Evolutionary conservation across 2,113 vertebrate genomes (phyloP).

Genomic region (Aleadryas rufinucha): DNA sequence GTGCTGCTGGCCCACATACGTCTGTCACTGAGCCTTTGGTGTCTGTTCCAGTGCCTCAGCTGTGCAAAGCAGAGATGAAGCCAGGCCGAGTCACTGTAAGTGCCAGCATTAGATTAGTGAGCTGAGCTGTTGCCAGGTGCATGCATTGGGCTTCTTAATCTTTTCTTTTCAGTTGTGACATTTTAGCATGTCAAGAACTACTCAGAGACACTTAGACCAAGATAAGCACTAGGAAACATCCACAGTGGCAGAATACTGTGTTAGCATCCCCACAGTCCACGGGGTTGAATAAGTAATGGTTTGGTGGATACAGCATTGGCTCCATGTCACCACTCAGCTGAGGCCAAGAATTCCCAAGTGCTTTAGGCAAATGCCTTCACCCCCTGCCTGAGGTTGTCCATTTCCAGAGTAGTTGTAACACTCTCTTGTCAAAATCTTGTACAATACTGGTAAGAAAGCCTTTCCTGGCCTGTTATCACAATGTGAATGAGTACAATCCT

Average conservation of each 20-base stretch:
- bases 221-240: background rate
- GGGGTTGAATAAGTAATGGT: background rate
- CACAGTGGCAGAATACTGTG: background rate
- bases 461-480: background rate
- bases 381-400: background rate
- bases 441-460: background rate
- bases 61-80: background rate
- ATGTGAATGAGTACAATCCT: background rate
- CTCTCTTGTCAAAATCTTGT: background rate
- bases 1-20: background rate
- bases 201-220: background rate
- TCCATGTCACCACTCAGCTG: background rate
- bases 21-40: background rate
- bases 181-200: background rate
- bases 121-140: background rate
- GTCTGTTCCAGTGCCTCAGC: background rate
- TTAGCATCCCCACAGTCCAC: background rate
- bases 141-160: background rate
- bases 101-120: background rate
- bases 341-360: background rate
- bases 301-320: background rate
- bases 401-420: background rate
- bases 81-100: background rate
- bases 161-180: background rate
- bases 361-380: background rate